Base-by-base conservation (phyloP, 2,888 invertebrate genomes). In the Nomada hirtipes region DNA sequence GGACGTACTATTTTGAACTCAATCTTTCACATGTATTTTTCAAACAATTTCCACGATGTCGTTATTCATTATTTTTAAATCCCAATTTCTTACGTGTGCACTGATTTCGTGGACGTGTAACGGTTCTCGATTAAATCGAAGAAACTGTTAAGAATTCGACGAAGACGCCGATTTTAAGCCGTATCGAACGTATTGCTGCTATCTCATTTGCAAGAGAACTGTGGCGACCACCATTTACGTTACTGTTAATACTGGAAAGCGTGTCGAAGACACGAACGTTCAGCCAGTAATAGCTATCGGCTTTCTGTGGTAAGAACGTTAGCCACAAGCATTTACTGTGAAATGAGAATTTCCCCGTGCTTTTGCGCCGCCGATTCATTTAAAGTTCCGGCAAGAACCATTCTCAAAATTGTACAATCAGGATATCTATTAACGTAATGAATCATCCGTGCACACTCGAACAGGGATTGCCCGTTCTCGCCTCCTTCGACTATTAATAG, bases 401-500 rank as follows among this genome's bases (percentile, higher is more conserved):
- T 81, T 82, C 69, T 20, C 59, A 81, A 76, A 82, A 80, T 76
- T 81, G 61, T 69, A 76, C 81, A 72, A 82, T 76, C 55, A 67
- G 63, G 59, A 72, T 82, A 81, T 76, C 72, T 81, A 82, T 82
- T 82, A 82, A 82, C 59, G 20, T 73, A 70, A 83, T 77, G 82
- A 70, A 83, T 83, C 83, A 83, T 83, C 69, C 20, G 36, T 2
- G 55, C 52, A 42, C 44, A 18, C 44, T 74, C 57, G 65, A 71
- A 61, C 64, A 26, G 64, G 23, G 64, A 72, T 68, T 60, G 59
- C 55, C n/a, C 57, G 63, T 57, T 68, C 50, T 60, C 55, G 18
- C 53, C 72, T 53, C 53, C 72, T 47, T 67, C 55, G 71, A 4
- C 47, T n/a, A 64, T 82, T 71, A 80, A 80, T 82, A 72, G 59